Base-by-base conservation (phyloP, 2,888 invertebrate species). In the Mongoloraphidia duomilia region DNA sequence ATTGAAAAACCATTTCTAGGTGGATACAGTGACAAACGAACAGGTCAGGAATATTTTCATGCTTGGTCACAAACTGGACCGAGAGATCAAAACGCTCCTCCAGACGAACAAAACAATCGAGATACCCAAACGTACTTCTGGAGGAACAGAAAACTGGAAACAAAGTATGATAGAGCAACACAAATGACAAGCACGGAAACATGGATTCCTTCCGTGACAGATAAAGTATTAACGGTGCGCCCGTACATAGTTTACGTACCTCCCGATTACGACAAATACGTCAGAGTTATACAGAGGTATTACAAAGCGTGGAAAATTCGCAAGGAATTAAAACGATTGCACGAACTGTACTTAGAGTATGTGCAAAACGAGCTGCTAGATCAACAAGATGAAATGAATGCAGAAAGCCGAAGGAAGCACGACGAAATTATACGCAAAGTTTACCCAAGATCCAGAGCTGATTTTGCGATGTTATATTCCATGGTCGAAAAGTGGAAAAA, bases 11-110 rank as follows among this genome's bases (percentile, higher is more conserved):
- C 88, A 0, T 86, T 80, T 68, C 66, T 84, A 55, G 89, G 91
- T 46, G 93, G 93, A 35, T 93, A 84, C 66, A 72, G 75, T 51
- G 77, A 93, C 64, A 76, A 75, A 55, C 62, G 73, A 46, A 85
- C 82, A 49, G 80, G 82, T 17, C 65, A 74, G 9, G 76, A 82
- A 58, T 93, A 82, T 63, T 79, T 87, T 57, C 84, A 94, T 67
- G 92, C 89, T 3, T 80, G 76, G 53, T 80, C 86, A 0, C 92
- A 93, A 70, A 92, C 92, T 5, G 79, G 78, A 0, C 81, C 80
- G 39, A 72, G 71, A 46, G 64, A 68, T 3, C 73, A 70, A 52
- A 76, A 72, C 57, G 55, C 76, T 39, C 71, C 72, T 0, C 67
- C 71, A 1, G 70, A 74, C 50, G 65, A 65, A 55, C 75, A 73